Conservation (phyloP, 1,140 invertebrate species). For the Drosophila melanica region DNA sequence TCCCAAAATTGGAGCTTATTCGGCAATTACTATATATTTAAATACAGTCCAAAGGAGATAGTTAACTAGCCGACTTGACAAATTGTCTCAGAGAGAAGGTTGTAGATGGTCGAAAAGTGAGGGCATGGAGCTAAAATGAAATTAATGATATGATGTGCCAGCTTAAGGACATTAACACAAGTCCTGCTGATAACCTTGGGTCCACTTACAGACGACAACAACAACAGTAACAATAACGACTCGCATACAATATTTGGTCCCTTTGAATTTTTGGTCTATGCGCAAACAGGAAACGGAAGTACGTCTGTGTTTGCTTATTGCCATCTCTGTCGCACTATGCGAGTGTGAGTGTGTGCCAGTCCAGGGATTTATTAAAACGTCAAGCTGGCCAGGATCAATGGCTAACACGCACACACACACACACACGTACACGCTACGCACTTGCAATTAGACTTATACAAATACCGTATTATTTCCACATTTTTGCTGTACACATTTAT, state of each 20-base stretch:
- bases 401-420: constrained; percentile 22
- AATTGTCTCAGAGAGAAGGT: constrained; percentile 4
- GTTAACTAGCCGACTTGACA: constrained; percentile 25
- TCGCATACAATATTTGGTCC: constrained; percentile 39
- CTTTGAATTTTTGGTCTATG: constrained; percentile 25
- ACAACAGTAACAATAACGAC: constrained; percentile 12
- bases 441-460: constrained; percentile 67
- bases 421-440: constrained; percentile 10
- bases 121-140: constrained; percentile 50
- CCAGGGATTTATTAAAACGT: constrained; percentile 74
- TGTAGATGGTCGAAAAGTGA: background rate
- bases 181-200: constrained; percentile 18
- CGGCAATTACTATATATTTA: constrained; percentile 65
- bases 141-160: constrained; percentile 78
- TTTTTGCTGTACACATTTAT: constrained; percentile 71
- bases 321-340: constrained; percentile 8
- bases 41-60: constrained; percentile 6
- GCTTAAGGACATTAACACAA: constrained; percentile 66
- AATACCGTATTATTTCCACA: constrained; percentile 70
- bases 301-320: constrained; percentile 48
- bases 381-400: constrained; percentile 59
- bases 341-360: constrained; percentile 11
- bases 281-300: constrained; percentile 74
- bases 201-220: constrained; percentile 16
- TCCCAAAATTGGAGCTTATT: constrained; percentile 25